Evolutionary conservation across 2,113 vertebrate species (phyloP).

Genomic region (Apistogramma diplotaenia): DNA sequence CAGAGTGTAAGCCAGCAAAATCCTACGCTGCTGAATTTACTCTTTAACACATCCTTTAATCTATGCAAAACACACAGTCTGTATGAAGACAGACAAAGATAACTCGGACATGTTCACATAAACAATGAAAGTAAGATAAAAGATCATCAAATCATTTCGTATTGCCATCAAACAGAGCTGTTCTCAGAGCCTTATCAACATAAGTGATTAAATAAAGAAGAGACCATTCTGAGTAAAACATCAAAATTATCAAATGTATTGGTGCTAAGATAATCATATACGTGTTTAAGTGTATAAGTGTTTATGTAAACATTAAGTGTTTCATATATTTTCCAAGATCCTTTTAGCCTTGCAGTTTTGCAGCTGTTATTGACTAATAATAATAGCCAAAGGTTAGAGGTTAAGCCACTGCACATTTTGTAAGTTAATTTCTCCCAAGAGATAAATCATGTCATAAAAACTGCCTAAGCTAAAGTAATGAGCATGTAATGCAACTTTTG

Average conservation of each 20-base stretch:
- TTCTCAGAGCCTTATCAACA: background rate
- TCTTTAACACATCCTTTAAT: background rate
- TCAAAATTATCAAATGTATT: background rate
- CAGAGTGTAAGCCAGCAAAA: background rate
- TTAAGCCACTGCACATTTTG: background rate
- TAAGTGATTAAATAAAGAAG: background rate
- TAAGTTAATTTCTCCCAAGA: background rate
- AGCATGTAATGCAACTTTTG: background rate
- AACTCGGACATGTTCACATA: background rate
- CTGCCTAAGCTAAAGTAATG: background rate
- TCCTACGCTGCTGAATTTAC: background rate
- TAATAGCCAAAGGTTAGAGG: background rate
- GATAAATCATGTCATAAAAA: background rate
- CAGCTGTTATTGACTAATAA: background rate
- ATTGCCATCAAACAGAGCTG: background rate
- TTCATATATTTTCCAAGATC: background rate
- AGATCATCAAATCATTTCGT: background rate
- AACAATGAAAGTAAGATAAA: background rate
- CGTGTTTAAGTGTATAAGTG: background rate
- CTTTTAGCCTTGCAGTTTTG: background rate
- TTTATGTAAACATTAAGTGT: no score
- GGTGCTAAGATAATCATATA: background rate
- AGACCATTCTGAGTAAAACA: background rate
- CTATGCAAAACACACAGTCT: background rate
- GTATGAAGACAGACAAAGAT: background rate